Base-by-base conservation (phyloP, 1,140 invertebrate genomes). In the Scaptomyza montana region DNA sequence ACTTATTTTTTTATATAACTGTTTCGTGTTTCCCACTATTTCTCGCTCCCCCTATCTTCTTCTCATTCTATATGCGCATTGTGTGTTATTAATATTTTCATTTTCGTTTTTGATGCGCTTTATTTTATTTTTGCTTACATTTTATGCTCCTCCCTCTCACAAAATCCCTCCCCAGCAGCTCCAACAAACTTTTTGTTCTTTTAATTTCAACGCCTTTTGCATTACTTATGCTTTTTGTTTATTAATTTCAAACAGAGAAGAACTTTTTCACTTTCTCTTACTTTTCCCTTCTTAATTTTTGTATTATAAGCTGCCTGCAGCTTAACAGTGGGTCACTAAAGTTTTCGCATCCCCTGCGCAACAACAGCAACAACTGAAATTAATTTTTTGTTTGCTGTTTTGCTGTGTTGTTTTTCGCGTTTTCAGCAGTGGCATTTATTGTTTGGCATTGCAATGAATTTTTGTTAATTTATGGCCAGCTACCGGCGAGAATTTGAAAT, bases 1-100 rank as follows among this genome's bases (percentile, higher is more conserved):
- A 66, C 77, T 82, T 79, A 63, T 79, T 80, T 82, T 82, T 82
- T 82, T 82, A 82, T 84, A 84, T 82, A 82, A 82, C 80, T 76
- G 80, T 80, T 82, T 84, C 80, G 33, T 61, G 79, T 65, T 65
- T 54, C 39, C 59, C 77, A 28, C 69, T 50, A 13, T 45, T 39
- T 33, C 21, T 39, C 12, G 39, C 54, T 39, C 12, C 54, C 54
- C 43, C 36, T 51, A 8, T 13, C 49, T 8, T 3, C n/a, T 46
- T 13, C 25, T 6, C 39, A n/a, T 25, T 7, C 7, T 36, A 25
- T 25, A 3, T 25, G 21, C 6, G 12, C 50, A 13, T 5, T 74
- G 74, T 59, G 47, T 78, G 75, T 86, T 87, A 86, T 86, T 87
- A 87, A 87, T 78, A 87, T 80, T 86, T 82, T 87, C 78, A 81